These are phyloP conservation scores for Caenorhabditis becei DNA, from an alignment of 2,888 invertebrate species.

Conservation along the genomic window DNA sequence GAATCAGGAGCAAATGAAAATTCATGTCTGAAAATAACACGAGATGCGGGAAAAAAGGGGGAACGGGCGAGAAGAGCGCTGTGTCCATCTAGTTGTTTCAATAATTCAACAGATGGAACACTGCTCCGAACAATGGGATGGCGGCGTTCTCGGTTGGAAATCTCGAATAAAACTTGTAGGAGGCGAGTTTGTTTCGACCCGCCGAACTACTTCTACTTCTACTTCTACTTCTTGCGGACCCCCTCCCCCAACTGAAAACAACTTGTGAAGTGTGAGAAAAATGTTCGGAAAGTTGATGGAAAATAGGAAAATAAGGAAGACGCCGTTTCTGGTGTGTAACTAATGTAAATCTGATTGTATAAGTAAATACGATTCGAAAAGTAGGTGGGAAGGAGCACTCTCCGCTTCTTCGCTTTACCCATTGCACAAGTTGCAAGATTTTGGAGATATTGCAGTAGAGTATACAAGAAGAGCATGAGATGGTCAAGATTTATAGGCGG, in stretches of 20 bases:
- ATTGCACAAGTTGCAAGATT: not conserved
- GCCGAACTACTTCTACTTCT: constrained; percentile 31
- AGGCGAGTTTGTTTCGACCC: constrained; percentile 41
- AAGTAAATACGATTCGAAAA: not conserved
- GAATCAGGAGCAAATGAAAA: constrained; percentile 18
- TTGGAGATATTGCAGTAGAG: not conserved
- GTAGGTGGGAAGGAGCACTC: not conserved
- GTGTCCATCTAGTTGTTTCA: constrained; percentile 34
- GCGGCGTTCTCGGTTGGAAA: constrained; percentile 23
- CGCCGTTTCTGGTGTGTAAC: constrained; percentile 28
- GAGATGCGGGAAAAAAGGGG: not conserved
- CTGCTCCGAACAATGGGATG: constrained; percentile 29
- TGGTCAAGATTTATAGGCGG: constrained; percentile 49
- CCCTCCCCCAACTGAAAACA: constrained; percentile 26
- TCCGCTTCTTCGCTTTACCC: not conserved
- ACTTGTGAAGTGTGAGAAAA: constrained; percentile 42
- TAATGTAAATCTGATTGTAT: constrained; percentile 31
- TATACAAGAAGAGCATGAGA: constrained; percentile 17
- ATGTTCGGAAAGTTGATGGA: constrained; percentile 32
- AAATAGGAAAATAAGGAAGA: constrained; percentile 9
- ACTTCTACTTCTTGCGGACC: constrained; percentile 13
- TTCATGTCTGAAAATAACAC: constrained; percentile 15
- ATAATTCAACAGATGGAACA: constrained; percentile 36
- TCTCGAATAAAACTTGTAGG: constrained; percentile 34
- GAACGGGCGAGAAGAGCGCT: not conserved